Evolutionary conservation across 2,888 invertebrate genomes (phyloP).

Genomic region (Agonopterix subpropinquella): DNA sequence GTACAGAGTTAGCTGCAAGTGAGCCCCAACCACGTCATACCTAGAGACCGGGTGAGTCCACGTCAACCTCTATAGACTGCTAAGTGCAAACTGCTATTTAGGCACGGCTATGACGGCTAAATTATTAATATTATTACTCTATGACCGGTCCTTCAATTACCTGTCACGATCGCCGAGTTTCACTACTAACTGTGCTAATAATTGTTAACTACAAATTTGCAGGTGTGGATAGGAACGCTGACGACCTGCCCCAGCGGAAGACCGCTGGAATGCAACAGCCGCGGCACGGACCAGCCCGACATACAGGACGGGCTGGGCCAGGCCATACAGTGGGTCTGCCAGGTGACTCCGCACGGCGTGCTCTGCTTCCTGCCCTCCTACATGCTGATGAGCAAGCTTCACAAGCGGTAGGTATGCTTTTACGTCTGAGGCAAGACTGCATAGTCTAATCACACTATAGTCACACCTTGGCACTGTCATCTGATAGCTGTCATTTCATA

Average conservation of each 20-base stretch:
- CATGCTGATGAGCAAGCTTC: conserved; percentile 73
- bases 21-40: conserved; percentile 83
- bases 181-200: too few relatives aligned
- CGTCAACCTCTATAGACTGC: too few relatives aligned
- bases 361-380: conserved; percentile 87
- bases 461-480: too few relatives aligned
- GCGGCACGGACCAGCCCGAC: conserved; percentile 19
- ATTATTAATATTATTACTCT: too few relatives aligned
- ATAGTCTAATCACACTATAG: not conserved
- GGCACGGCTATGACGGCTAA: too few relatives aligned
- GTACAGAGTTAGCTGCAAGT: conserved; percentile 82
- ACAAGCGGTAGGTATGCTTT: conserved; percentile 19
- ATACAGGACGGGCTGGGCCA: conserved; percentile 80
- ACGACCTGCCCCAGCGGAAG: conserved; percentile 53
- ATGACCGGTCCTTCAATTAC: too few relatives aligned
- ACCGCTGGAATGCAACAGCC: conserved; percentile 38
- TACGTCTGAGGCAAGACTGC: too few relatives aligned
- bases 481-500: too few relatives aligned
- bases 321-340: conserved; percentile 69
- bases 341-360: conserved; percentile 81
- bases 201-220: not conserved
- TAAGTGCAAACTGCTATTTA: too few relatives aligned
- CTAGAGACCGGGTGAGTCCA: conserved; percentile 66
- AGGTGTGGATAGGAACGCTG: conserved; percentile 80
- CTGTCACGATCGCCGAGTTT: too few relatives aligned